These are phyloP conservation scores for Petrocephalus sullivani DNA, from an alignment of 2,797 vertebrate species.

Conservation along the genomic window DNA sequence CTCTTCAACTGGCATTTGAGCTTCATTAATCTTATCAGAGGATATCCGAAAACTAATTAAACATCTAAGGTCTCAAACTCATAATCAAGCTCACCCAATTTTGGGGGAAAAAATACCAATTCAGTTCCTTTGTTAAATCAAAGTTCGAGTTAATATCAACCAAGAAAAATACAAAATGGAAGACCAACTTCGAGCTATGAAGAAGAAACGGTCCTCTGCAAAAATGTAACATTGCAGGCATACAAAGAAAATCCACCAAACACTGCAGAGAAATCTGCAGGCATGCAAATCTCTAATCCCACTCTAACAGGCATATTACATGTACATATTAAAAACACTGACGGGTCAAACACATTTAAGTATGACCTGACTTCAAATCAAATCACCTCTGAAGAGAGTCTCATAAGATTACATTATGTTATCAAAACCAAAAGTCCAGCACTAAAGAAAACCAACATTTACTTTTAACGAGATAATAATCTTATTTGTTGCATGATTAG, in stretches of 20 bases:
- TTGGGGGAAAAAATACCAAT: neutral
- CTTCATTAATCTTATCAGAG: conserved; percentile 17
- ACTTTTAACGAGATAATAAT: neutral
- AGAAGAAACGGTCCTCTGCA: neutral
- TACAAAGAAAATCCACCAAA: neutral
- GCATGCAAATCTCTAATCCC: neutral
- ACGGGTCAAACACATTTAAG: neutral
- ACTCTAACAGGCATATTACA: neutral
- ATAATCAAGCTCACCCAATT: neutral
- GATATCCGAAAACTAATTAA: conserved; percentile 19
- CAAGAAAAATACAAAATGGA: neutral
- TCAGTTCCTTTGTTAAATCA: neutral
- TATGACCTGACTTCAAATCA: neutral
- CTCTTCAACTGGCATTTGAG: neutral
- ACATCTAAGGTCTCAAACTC: conserved; percentile 11
- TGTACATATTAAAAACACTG: neutral
- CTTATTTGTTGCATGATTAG: neutral
- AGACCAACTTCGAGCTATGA: neutral
- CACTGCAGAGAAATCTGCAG: neutral
- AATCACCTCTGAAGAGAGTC: neutral
- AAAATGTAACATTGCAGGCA: neutral
- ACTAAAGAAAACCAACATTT: neutral
- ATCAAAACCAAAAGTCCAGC: neutral
- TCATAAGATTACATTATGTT: neutral
- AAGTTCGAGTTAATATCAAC: conserved; percentile 3